Conservation (phyloP, 2,113 vertebrate genomes). For the Crotalus tigris region DNA sequence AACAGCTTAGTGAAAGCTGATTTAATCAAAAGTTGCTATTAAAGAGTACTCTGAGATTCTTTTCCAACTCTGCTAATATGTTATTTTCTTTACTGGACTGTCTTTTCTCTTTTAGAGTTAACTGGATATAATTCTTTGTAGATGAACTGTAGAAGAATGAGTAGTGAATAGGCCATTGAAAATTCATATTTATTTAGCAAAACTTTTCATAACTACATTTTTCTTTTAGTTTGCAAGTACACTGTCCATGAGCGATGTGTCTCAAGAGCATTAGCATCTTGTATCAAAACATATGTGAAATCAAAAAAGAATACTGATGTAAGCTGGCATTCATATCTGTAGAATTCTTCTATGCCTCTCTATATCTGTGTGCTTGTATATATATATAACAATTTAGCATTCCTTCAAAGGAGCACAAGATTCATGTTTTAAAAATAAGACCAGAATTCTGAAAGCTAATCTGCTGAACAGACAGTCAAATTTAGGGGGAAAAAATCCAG, state of each 20-base stretch:
- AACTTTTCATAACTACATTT: constrained; percentile 37
- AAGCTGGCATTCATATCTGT: constrained; percentile 42
- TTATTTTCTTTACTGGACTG: constrained; percentile 78
- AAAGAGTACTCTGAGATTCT: constrained; percentile 68
- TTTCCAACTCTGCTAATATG: constrained; percentile 60
- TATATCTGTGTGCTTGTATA: too few species aligned
- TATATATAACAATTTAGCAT: neutral
- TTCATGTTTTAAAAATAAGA: neutral
- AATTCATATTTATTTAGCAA: constrained; percentile 55
- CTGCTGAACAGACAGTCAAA: neutral
- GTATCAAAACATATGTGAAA: constrained; percentile 93
- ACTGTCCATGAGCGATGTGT: constrained; percentile 90
- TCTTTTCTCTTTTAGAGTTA: constrained; percentile 64
- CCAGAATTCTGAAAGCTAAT: neutral
- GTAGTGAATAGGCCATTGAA: constrained; percentile 54
- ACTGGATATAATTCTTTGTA: constrained; percentile 64
- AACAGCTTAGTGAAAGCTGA: constrained; percentile 66
- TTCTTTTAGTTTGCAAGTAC: constrained; percentile 88
- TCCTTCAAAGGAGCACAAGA: neutral
- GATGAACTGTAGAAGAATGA: constrained; percentile 59
- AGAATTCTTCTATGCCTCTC: neutral
- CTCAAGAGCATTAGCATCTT: constrained; percentile 83
- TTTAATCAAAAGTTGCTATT: constrained; percentile 76
- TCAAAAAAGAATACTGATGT: constrained; percentile 93
- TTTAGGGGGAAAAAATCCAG: neutral